A percentile compares a stretch with the other conserved stretches of the same genome.
These are phyloP conservation scores for Melanocharis versteri DNA, from an alignment of 2,113 vertebrate genomes.

Conservation along the genomic window DNA sequence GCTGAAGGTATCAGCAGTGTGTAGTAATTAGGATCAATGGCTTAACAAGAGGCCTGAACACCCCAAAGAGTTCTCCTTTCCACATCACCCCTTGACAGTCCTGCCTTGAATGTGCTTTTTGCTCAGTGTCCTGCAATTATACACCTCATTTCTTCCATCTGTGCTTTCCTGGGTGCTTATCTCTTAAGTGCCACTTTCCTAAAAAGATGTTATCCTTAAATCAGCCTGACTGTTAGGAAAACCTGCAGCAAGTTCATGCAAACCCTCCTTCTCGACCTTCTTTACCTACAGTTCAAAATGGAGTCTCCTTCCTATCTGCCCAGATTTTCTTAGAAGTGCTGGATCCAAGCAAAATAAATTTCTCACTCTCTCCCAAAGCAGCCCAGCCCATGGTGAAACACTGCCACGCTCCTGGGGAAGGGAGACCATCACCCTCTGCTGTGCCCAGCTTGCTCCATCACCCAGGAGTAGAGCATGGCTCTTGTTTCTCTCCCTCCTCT, in stretches of 20 bases:
- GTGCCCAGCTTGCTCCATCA: background rate
- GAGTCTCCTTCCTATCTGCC: background rate
- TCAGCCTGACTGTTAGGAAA: background rate
- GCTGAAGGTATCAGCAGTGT: background rate
- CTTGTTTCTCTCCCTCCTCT: background rate
- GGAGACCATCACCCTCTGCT: background rate
- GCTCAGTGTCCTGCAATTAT: background rate
- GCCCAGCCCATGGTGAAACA: background rate
- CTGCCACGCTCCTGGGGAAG: background rate
- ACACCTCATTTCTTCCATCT: background rate
- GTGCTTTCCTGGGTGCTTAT: background rate
- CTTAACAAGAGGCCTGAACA: background rate
- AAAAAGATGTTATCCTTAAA: background rate
- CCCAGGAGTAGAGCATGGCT: background rate
- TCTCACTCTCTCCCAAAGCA: background rate
- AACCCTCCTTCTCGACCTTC: background rate
- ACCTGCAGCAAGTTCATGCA: background rate
- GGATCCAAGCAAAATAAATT: background rate
- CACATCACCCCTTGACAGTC: background rate
- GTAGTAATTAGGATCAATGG: background rate
- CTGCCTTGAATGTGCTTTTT: background rate
- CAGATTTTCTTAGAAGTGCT: background rate
- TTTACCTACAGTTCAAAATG: background rate
- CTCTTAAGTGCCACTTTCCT: background rate
- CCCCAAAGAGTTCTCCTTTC: background rate